Evolutionary conservation across 1,140 invertebrate genomes (phyloP).

Genomic region (Cataglyphis hispanica): DNA sequence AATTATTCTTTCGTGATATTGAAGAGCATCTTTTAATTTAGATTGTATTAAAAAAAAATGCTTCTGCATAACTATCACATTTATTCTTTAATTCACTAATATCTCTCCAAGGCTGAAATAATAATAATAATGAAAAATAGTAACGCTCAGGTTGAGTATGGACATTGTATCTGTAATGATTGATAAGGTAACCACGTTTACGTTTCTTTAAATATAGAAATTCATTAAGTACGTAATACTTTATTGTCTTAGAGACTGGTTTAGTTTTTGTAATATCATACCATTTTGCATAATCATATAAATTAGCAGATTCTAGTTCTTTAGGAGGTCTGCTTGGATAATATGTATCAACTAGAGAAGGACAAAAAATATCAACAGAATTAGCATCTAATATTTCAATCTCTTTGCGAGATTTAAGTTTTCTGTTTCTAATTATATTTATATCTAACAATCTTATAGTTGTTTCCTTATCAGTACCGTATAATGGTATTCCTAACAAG

Average conservation of each 20-base stretch:
- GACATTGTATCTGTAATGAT: conserved; percentile 69
- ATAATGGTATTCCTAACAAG: conserved; percentile 76
- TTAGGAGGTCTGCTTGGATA: conserved; percentile 73
- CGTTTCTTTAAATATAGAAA: conserved; percentile 66
- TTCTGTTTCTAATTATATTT: conserved; percentile 50
- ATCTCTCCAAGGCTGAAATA: conserved; percentile 70
- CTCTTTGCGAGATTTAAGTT: no score
- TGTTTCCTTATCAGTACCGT: conserved; percentile 79
- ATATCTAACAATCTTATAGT: conserved; percentile 81
- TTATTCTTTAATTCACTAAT: conserved; percentile 51
- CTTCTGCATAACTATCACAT: conserved; percentile 62
- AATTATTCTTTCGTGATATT: conserved; percentile 64
- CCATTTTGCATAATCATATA: conserved; percentile 58
- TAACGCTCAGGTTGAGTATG: conserved; percentile 66
- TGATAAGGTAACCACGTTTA: conserved; percentile 67
- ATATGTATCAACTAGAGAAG: conserved; percentile 72
- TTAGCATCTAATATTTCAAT: conserved; percentile 59
- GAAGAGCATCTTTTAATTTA: conserved; percentile 50
- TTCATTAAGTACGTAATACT: not conserved
- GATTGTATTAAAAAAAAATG: conserved; percentile 47
- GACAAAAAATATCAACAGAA: conserved; percentile 74
- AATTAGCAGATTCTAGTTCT: no score
- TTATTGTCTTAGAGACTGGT: conserved; percentile 52
- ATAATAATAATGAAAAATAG: conserved; percentile 64
- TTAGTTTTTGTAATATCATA: conserved; percentile 63